Base-by-base conservation (phyloP, 2,888 invertebrate genomes). In the Hirtodrosophila histrioides region DNA sequence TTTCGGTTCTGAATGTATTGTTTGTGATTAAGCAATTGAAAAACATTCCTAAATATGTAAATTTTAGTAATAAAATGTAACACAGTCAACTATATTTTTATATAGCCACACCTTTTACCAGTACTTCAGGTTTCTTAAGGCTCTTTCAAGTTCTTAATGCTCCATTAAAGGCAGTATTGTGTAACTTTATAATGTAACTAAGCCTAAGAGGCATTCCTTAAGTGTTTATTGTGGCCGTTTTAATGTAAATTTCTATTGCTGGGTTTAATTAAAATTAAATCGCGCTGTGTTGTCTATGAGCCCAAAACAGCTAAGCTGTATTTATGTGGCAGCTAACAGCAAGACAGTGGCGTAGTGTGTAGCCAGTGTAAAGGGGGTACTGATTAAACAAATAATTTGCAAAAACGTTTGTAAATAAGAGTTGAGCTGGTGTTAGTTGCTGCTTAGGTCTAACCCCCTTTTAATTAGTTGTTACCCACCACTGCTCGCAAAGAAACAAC, bases 231-330 rank as follows among this genome's bases (percentile, higher is more conserved):
- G 78, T 80, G 70, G 48, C 39, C 40, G 43, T 58, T 68, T 68
- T 53, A 66, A 86, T 71, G 67, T 65, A 64, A 57, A 58, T 65
- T 63, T 76, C 63, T 77, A 67, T 58, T 62, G 56, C 56, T 50
- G 61, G 43, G 49, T 64, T 77, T 82, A 78, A 71, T 75, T 77
- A 77, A 77, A 76, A 64, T 55, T 57, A 72, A 74, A 75, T 65
- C 75, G 48, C 44, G 50, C 74, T 43, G 55, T 62, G 54, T 54
- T 63, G 60, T 44, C 27, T 46, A n/a, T 60, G 36, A 55, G 71
- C 53, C 43, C 10, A 31, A 5, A 45, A 50, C 45, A 51, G n/a
- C 29, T 57, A 46, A 75, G 60, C 61, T 51, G 29, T 61, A 76
- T 67, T 76, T 75, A 67, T 60, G 56, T 41, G 77, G 10, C 46